phyloP scores from a whole-genome alignment of 2,888 invertebrate species.

The Rhamnusium bicolor region DNA sequence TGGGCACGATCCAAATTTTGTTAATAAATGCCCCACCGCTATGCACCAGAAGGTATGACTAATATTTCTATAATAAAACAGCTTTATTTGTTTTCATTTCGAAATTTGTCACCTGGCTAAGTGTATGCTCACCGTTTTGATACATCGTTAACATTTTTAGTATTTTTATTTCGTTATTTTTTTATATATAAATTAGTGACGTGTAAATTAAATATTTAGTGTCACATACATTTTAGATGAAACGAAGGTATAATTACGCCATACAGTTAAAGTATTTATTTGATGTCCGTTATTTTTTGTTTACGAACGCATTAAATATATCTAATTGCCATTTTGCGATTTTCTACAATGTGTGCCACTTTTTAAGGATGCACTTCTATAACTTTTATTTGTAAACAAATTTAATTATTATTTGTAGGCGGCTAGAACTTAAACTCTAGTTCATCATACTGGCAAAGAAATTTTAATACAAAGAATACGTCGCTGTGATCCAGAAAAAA shows the following conservation, averaged over 20 bases:
- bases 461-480: too few relatives aligned
- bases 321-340: too few relatives aligned
- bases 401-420: too few relatives aligned
- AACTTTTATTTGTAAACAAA: too few relatives aligned
- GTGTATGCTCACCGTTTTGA: background rate
- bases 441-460: too few relatives aligned
- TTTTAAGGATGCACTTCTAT: too few relatives aligned
- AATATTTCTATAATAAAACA: slow-evolving; percentile 22
- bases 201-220: background rate
- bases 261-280: background rate
- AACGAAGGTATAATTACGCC: background rate
- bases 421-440: too few relatives aligned
- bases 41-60: slow-evolving; percentile 21
- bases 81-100: background rate
- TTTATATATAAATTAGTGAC: background rate
- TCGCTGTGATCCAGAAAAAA: too few relatives aligned
- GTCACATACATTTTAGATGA: slow-evolving; percentile 9
- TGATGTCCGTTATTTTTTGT: too few relatives aligned
- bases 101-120: slow-evolving; percentile 25
- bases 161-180: background rate
- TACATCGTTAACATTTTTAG: slow-evolving; percentile 26
- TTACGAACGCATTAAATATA: too few relatives aligned
- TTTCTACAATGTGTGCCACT: too few relatives aligned
- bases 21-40: slow-evolving; percentile 32
- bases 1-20: slow-evolving; percentile 30